Evolutionary conservation across 2,888 invertebrate species (phyloP).

Genomic region (Bombyx huttoni): DNA sequence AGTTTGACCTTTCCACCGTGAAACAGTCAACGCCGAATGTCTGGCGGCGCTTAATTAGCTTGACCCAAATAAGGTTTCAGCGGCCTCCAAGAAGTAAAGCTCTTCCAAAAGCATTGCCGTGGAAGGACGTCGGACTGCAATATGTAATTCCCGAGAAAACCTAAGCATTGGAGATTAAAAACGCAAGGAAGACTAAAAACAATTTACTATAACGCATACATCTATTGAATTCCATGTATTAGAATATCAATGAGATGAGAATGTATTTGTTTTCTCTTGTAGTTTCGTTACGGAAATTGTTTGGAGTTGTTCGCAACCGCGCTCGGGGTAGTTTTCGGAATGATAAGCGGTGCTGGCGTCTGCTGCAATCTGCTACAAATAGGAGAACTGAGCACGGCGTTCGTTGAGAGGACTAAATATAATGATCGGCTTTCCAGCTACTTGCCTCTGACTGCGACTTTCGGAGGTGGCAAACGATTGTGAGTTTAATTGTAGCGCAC

Average conservation of each 20-base stretch:
- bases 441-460: conserved; percentile 37
- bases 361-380: conserved; percentile 74
- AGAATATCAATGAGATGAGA: not conserved
- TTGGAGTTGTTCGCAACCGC: conserved; percentile 40
- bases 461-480: conserved; percentile 52
- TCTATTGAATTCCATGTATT: too few species aligned
- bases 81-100: too few species aligned
- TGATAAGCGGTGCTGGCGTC: conserved; percentile 53
- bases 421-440: conserved; percentile 35
- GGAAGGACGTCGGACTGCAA: too few species aligned
- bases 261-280: conserved; percentile 4
- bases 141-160: too few species aligned
- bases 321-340: conserved; percentile 35
- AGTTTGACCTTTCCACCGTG: too few species aligned
- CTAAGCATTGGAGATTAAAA: too few species aligned
- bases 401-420: conserved; percentile 63
- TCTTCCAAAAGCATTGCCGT: too few species aligned
- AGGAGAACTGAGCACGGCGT: conserved; percentile 73
- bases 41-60: too few species aligned
- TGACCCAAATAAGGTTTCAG: too few species aligned
- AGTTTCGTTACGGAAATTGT: conserved; percentile 56
- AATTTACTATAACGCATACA: too few species aligned
- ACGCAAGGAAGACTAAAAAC: too few species aligned
- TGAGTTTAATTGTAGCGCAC: conserved; percentile 19
- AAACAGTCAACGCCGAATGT: too few species aligned